These are phyloP conservation scores for Nerophis lumbriciformis DNA, from an alignment of 2,113 vertebrate species.

Conservation along the genomic window DNA sequence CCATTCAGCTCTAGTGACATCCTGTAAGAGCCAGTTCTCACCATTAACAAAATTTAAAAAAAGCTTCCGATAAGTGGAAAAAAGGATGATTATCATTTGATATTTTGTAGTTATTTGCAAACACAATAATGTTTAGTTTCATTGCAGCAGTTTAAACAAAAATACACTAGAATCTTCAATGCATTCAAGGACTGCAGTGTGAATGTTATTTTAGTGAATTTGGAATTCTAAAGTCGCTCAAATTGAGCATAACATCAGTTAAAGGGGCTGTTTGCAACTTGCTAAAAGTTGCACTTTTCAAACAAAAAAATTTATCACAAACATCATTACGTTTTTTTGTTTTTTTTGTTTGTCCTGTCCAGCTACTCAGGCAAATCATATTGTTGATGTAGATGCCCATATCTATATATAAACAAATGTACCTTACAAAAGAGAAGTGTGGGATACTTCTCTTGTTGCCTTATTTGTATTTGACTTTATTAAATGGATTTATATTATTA, in stretches of 20 bases:
- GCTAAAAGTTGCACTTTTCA: too few species aligned
- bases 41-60: not conserved
- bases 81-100: not conserved
- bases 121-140: not conserved
- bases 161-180: not conserved
- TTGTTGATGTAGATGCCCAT: too few species aligned
- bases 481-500: too few species aligned
- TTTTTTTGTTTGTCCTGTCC: too few species aligned
- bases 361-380: too few species aligned
- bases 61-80: not conserved
- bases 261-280: too few species aligned
- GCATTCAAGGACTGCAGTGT: not conserved
- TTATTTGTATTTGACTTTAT: too few species aligned
- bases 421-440: too few species aligned
- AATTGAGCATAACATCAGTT: not conserved
- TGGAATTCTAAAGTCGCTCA: not conserved
- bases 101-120: not conserved
- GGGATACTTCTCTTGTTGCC: too few species aligned
- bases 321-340: too few species aligned
- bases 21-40: constrained; percentile 11
- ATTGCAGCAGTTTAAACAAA: not conserved
- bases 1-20: constrained; percentile 16
- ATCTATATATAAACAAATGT: too few species aligned
- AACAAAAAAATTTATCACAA: too few species aligned
- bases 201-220: not conserved